Base-by-base conservation (phyloP, 2,797 vertebrate genomes). In the Astyanax mexicanus region DNA sequence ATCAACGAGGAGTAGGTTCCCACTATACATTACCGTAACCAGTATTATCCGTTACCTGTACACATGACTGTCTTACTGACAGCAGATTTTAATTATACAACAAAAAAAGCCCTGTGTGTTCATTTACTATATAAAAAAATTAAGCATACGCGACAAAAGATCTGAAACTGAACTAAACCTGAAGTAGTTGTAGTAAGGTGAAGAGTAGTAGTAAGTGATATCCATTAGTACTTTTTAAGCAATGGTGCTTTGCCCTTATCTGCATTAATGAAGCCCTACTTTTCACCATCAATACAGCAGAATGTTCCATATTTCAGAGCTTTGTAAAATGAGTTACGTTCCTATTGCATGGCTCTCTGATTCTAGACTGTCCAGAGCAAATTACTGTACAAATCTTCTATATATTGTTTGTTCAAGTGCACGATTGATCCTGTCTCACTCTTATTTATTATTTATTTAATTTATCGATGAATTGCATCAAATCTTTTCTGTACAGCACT, bases 1-100 rank as follows among this genome's bases (percentile, higher is more conserved):
- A 96, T 98, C 86, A 93, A 82, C n/a, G 91, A 96, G 87, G 93
- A 96, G 87, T 97, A 91, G 90, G 83, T 79, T 51, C 74, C 40
- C 68, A 27, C 45, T 62, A 69, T 72, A 72, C 15, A 8, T 15
- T 17, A 44, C 7, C 0, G 25, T 25, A 40, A n/a, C 6, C n/a
- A 29, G 19, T 17, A 12, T 57, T 13, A 13, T 13, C n/a, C 4
- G 3, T 37, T 23, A 25, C 15, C n/a, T 19, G 29, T 5, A 27
- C 13, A 8, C 29, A 32, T 9, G 27, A 32, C 27, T 7, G 13
- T 8, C 7, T 32, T 6, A 57, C 4, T 32, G 15, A 54, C 54
- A 32, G 27, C 15, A 44, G 15, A 32, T 29, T 32, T 32, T 5
- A 32, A 32, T 2, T 32, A 32, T 5, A 32, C 29, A 32, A 32